A percentile compares a stretch with the other conserved stretches of the same genome.
Conservation (phyloP, 1,140 invertebrate species). For the Eupristina koningsbergeri region DNA sequence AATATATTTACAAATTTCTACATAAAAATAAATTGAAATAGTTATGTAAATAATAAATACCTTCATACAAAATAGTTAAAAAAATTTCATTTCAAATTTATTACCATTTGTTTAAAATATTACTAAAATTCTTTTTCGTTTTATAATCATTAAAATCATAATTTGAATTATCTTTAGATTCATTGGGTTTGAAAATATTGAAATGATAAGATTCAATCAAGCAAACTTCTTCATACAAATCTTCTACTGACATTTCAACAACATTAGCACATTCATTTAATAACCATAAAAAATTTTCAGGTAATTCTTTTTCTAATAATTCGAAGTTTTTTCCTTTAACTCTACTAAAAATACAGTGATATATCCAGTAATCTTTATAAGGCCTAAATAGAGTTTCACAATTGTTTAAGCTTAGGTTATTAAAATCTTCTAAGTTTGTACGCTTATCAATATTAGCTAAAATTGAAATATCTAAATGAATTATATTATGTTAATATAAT, state of each 20-base stretch:
- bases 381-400: slow-evolving; percentile 58
- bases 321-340: slow-evolving; percentile 63
- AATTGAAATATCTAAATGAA: slow-evolving; percentile 52
- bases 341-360: slow-evolving; percentile 59
- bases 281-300: slow-evolving; percentile 73
- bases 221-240: slow-evolving; percentile 72
- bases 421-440: neutral
- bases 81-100: neutral
- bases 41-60: too few relatives aligned
- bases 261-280: slow-evolving; percentile 72
- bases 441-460: slow-evolving; percentile 38
- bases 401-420: neutral
- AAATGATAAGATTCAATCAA: slow-evolving; percentile 61
- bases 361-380: slow-evolving; percentile 67
- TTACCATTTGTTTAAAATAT: slow-evolving; percentile 46
- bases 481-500: slow-evolving; percentile 45
- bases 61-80: neutral
- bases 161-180: slow-evolving; percentile 22
- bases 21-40: too few relatives aligned
- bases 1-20: too few relatives aligned
- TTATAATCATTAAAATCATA: slow-evolving; percentile 18
- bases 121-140: slow-evolving; percentile 14
- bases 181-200: slow-evolving; percentile 44
- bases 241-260: slow-evolving; percentile 66
- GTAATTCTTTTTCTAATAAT: slow-evolving; percentile 67